phyloP scores from a whole-genome alignment of 2,113 vertebrate genomes.

The Prionailurus bengalensis region DNA sequence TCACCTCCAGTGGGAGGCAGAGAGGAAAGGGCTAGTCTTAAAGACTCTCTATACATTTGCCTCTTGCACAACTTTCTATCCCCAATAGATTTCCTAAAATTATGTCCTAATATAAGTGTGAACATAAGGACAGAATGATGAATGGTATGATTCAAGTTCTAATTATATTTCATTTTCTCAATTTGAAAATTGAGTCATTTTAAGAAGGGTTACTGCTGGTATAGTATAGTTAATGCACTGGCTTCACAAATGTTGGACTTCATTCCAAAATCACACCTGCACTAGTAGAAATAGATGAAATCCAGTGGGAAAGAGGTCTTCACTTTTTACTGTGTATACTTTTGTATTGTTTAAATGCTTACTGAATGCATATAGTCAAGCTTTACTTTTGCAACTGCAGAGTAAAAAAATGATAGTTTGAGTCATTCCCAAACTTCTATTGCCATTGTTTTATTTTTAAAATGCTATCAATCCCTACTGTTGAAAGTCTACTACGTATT shows the following conservation, averaged over 20 bases:
- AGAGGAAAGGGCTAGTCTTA: neutral
- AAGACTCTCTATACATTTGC: slow-evolving; percentile 16
- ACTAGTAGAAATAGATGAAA: slow-evolving; percentile 49
- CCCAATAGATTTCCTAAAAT: slow-evolving; percentile 46
- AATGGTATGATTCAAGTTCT: neutral
- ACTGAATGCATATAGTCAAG: neutral
- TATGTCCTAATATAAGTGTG: neutral
- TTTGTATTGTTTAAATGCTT: slow-evolving; percentile 49
- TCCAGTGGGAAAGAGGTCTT: neutral
- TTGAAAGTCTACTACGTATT: neutral
- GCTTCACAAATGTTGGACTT: slow-evolving; percentile 38
- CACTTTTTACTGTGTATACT: neutral
- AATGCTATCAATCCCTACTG: neutral
- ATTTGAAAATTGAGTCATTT: slow-evolving; percentile 47
- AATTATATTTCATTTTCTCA: slow-evolving; percentile 51
- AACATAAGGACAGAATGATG: neutral
- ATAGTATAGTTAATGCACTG: neutral
- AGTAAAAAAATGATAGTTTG: slow-evolving; percentile 41
- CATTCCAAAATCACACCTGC: neutral
- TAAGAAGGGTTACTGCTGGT: neutral
- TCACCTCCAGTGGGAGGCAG: neutral
- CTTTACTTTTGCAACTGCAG: neutral
- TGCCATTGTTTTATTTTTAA: neutral
- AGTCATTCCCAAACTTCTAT: neutral
- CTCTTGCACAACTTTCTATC: neutral